Evolutionary conservation across 2,888 invertebrate genomes (phyloP).

Genomic region (Nomada fucata): DNA sequence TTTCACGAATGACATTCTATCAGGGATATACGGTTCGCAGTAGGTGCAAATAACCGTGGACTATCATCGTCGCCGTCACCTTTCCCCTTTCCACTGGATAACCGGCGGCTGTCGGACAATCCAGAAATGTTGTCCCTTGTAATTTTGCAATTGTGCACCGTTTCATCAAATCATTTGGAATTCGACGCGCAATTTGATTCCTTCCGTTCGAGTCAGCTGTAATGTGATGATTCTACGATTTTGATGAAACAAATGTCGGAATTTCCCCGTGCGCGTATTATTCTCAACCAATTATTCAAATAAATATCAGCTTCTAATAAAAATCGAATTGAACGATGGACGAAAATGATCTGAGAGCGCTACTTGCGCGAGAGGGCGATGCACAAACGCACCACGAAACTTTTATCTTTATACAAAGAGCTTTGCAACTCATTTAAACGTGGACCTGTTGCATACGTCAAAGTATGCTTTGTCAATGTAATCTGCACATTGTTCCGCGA

Average conservation of each 20-base stretch:
- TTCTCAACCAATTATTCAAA: no score
- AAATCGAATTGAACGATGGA: background rate
- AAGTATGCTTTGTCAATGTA: slow-evolving; percentile 20
- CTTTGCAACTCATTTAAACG: slow-evolving; percentile 37
- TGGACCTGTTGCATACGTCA: slow-evolving; percentile 54
- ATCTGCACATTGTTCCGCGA: background rate
- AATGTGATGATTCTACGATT: background rate
- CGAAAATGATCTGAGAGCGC: background rate
- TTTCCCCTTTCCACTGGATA: background rate
- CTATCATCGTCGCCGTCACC: slow-evolving; percentile 1
- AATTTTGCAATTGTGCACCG: background rate
- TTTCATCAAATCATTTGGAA: background rate
- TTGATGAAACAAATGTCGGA: no score
- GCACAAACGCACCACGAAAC: slow-evolving; percentile 14
- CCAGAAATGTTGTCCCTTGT: background rate
- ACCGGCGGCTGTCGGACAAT: background rate
- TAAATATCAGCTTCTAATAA: background rate
- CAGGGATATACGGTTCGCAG: slow-evolving; percentile 26
- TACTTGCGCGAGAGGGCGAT: background rate
- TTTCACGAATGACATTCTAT: slow-evolving; percentile 16
- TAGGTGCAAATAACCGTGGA: slow-evolving; percentile 39
- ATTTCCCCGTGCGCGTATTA: no score
- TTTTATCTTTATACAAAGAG: slow-evolving; percentile 28
- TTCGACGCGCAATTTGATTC: background rate
- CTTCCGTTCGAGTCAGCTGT: background rate